Evolutionary conservation across 2,113 vertebrate genomes (phyloP).

Genomic region (Mesocricetus auratus): DNA sequence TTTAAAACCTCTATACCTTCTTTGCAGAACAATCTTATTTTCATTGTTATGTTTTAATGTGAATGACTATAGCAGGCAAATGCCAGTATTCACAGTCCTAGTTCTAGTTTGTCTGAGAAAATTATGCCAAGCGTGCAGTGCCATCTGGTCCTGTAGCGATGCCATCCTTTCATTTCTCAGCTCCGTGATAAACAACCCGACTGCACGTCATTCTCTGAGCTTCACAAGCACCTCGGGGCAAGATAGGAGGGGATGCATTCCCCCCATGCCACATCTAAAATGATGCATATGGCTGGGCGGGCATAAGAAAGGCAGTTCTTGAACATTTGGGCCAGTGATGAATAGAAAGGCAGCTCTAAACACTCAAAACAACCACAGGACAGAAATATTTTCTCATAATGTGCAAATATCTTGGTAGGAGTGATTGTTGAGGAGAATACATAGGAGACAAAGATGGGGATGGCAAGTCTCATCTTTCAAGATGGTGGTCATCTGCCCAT

Average conservation of each 20-base stretch:
- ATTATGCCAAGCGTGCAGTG: conserved; percentile 84
- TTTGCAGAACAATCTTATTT: conserved; percentile 69
- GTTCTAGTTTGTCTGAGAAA: conserved; percentile 86
- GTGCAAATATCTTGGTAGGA: neutral
- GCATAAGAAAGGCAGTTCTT: conserved; percentile 58
- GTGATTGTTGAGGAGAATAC: neutral
- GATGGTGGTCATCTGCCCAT: neutral
- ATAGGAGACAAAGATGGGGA: too few relatives aligned
- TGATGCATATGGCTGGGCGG: conserved; percentile 65
- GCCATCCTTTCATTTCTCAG: conserved; percentile 87
- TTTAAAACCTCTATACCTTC: conserved; percentile 70
- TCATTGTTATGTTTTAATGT: conserved; percentile 80
- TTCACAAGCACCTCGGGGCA: conserved; percentile 80
- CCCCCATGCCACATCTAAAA: conserved; percentile 55
- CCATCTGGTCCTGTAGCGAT: conserved; percentile 88
- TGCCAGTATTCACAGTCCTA: conserved; percentile 83
- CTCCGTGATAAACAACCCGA: conserved; percentile 82
- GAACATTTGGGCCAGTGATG: conserved; percentile 1
- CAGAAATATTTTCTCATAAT: conserved; percentile 6
- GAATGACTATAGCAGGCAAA: conserved; percentile 83
- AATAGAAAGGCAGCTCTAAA: conserved; percentile 41
- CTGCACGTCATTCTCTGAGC: conserved; percentile 79
- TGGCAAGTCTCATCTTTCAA: neutral
- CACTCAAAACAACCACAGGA: neutral
- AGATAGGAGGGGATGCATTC: conserved; percentile 69